These are phyloP conservation scores for Pasiphila rectangulata DNA, from an alignment of 2,888 invertebrate species.

Conservation along the genomic window DNA sequence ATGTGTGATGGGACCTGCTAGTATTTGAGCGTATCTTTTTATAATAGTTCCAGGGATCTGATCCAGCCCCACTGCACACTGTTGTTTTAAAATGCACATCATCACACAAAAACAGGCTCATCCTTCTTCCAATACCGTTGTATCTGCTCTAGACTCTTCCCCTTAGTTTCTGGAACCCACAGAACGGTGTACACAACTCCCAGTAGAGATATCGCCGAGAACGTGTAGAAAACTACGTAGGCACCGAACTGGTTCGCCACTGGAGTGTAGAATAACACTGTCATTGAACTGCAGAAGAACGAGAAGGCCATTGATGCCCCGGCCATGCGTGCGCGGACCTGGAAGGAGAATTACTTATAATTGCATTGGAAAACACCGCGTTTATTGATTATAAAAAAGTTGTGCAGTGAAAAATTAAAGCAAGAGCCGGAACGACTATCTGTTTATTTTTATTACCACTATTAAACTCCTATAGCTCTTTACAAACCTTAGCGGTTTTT, in stretches of 20 bases:
- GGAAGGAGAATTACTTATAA: conserved; percentile 17
- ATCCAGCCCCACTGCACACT: no score
- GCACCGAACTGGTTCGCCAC: conserved; percentile 57
- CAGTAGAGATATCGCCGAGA: conserved; percentile 55
- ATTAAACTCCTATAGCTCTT: no score
- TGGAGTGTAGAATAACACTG: conserved; percentile 59
- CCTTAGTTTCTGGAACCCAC: conserved; percentile 74
- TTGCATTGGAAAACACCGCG: not conserved
- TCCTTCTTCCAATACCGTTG: conserved; percentile 52
- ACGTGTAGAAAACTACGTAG: conserved; percentile 63
- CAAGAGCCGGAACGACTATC: no score
- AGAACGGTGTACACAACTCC: conserved; percentile 62
- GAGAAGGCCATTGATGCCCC: conserved; percentile 63
- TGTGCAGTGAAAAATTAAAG: no score
- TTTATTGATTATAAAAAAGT: no score
- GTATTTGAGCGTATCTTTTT: no score
- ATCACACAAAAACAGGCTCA: conserved; percentile 49
- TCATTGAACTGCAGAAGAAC: conserved; percentile 65
- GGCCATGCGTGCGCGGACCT: conserved; percentile 62
- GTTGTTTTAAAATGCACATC: not conserved
- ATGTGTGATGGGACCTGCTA: no score
- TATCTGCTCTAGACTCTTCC: conserved; percentile 63
- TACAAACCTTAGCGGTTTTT: no score
- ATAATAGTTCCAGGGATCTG: no score
- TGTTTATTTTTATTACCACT: no score